Conservation (phyloP, 2,113 vertebrate species). For the Cebus imitator region DNA sequence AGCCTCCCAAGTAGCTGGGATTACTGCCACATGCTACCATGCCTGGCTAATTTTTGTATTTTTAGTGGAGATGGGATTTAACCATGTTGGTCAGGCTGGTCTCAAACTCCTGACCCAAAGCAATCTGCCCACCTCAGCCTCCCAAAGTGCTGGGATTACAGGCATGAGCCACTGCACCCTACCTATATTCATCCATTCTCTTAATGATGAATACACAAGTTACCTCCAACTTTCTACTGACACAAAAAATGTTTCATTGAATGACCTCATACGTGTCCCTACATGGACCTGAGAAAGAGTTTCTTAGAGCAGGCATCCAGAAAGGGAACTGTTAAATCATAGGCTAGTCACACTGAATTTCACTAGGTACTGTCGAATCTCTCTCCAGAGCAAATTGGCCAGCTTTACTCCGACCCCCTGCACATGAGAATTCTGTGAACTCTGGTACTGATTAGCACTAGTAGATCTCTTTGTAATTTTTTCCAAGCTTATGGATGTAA, state of each 20-base stretch:
- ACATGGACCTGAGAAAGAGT: neutral
- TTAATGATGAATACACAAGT: neutral
- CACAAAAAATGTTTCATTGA: neutral
- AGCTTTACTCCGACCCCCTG: neutral
- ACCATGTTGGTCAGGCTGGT: neutral
- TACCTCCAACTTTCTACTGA: neutral
- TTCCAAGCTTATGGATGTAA: neutral
- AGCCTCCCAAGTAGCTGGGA: neutral
- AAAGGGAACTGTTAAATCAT: neutral
- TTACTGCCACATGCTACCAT: neutral
- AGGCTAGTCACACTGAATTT: neutral
- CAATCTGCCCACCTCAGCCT: neutral
- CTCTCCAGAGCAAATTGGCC: neutral
- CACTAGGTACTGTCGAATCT: neutral
- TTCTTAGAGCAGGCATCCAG: neutral
- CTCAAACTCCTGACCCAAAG: neutral
- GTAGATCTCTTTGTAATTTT: neutral
- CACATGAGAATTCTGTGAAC: neutral
- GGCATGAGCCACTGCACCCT: neutral
- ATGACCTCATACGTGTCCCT: neutral
- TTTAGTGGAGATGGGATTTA: neutral
- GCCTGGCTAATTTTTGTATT: neutral
- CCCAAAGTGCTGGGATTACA: neutral
- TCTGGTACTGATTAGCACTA: neutral
- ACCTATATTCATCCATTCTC: neutral